Base-by-base conservation (phyloP, 1,140 invertebrate species). In the Sitodiplosis mosellana region DNA sequence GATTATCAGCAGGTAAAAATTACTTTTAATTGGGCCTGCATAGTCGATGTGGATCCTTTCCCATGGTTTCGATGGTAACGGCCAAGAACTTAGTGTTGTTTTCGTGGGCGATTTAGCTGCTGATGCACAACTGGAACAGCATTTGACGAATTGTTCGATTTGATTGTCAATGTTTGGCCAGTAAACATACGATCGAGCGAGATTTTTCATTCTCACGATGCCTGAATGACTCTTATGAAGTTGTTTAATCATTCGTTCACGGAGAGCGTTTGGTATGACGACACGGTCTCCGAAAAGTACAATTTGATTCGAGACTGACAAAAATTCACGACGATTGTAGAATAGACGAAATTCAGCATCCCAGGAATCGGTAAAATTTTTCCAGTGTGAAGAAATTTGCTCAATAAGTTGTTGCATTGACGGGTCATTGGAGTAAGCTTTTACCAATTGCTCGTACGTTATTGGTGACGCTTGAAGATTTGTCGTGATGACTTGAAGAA, bases 141-240 rank as follows among this genome's bases (percentile, higher is more conserved):
- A 33, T 47, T 53, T 54, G 8, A 58, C 43, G 14, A 44, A 14
- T 17, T 52, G 41, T 54, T 62, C 52, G 19, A 58, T 52, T 19
- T 51, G 33, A 42, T 44, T 49, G 33, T 63, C 53, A 12, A 56
- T 60, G 15, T 41, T 49, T 15, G 56, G 52, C 36, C 51, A 64
- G 55, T 59, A 61, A 10, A 63, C 56, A 51, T 61, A 62, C 44
- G 48, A 52, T 19, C 58, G 27, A 15, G 61, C 27, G 10, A 56
- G 46, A 45, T 49, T 36, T 48, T 63, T 64, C 27, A 55, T 64
- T 43, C 51, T 52, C 11, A 47, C 51, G 8, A 57, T 56, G 14
- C 55, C 59, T 43, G 47, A 49, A 45, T 61, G 56, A 14, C 52
- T 53, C 52, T 53, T 53, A 51, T 63, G 59, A 10, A 55, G 45